Percentiles rank a stretch among this genome's conserved stretches.
Evolutionary conservation across 2,113 vertebrate species (phyloP).

Genomic region (Cranoglanis bouderius): DNA sequence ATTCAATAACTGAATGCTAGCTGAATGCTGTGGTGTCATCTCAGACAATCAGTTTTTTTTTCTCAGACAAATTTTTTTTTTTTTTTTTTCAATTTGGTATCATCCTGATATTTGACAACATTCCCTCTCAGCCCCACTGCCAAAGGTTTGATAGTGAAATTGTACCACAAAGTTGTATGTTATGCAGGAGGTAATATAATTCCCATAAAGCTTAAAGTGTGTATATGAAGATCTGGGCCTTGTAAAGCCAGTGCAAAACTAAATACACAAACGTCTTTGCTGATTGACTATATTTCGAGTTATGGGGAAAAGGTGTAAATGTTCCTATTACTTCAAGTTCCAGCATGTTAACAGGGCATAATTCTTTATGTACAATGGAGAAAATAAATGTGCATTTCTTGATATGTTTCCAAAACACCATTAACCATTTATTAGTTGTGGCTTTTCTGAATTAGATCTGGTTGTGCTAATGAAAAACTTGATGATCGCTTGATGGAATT

Average conservation of each 20-base stretch:
- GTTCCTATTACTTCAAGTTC: background rate
- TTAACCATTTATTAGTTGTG: background rate
- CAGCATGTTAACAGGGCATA: no score
- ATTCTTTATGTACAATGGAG: no score
- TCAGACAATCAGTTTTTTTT: background rate
- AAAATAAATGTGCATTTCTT: background rate
- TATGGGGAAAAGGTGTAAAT: background rate
- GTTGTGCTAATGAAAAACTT: slow-evolving; percentile 5
- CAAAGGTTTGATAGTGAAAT: background rate
- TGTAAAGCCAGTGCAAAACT: background rate
- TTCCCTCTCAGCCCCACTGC: background rate
- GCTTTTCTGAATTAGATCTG: background rate
- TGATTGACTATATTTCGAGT: background rate
- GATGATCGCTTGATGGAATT: slow-evolving; percentile 9
- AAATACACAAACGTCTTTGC: background rate
- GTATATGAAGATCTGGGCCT: background rate
- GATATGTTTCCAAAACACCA: slow-evolving; percentile 1
- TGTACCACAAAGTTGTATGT: background rate
- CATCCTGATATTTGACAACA: background rate
- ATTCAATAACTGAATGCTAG: background rate
- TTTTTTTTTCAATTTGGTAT: background rate
- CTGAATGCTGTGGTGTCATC: background rate
- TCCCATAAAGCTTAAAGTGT: background rate
- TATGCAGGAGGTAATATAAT: background rate
- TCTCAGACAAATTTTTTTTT: no score